Evolutionary conservation across 2,888 invertebrate species (phyloP).

Genomic region (Hydroisotoma schaefferi): DNA sequence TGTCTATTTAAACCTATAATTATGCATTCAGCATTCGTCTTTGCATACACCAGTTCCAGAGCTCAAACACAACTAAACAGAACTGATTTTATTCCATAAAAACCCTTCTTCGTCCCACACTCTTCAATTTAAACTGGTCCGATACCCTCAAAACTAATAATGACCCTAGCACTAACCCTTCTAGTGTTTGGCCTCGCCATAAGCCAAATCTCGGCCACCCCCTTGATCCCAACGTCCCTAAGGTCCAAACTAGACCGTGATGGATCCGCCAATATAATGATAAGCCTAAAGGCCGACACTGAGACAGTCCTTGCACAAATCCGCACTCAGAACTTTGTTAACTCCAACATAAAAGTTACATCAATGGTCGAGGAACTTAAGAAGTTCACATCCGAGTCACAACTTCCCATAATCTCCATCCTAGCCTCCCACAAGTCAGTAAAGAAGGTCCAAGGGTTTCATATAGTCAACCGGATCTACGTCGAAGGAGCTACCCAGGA

Average conservation of each 20-base stretch:
- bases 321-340: constrained; percentile 12
- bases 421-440: constrained; percentile 1
- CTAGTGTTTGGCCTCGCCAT: constrained; percentile 21
- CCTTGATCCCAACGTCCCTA: constrained; percentile 11
- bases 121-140: too few relatives aligned
- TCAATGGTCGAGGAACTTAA: constrained; percentile 13
- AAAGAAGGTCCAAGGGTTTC: constrained; percentile 16
- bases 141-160: too few relatives aligned
- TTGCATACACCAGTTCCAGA: too few relatives aligned
- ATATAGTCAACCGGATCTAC: constrained; percentile 32
- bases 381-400: constrained; percentile 18
- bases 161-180: too few relatives aligned
- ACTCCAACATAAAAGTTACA: constrained; percentile 21
- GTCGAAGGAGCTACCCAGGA: constrained; percentile 10
- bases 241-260: not conserved
- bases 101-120: too few relatives aligned
- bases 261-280: constrained; percentile 30
- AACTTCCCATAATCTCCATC: constrained; percentile 18
- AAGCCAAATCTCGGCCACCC: constrained; percentile 21
- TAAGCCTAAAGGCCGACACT: constrained; percentile 14
- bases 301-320: constrained; percentile 12
- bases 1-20: too few relatives aligned
- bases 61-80: too few relatives aligned
- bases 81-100: too few relatives aligned
- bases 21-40: too few relatives aligned